Evolutionary conservation across 1,140 invertebrate genomes (phyloP).

Genomic region (Neodiprion virginianus): DNA sequence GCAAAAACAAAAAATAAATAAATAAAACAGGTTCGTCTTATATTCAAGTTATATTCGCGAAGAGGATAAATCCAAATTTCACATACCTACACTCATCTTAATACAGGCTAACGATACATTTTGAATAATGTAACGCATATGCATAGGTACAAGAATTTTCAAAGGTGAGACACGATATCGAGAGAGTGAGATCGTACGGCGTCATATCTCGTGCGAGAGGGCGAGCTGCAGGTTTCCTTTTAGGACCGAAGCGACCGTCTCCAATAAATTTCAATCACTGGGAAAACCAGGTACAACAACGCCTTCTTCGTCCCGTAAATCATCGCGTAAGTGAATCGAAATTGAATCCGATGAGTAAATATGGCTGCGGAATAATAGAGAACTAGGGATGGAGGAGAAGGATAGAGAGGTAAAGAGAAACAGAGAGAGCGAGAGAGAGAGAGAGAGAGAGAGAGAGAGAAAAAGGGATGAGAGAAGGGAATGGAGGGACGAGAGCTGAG

Average conservation of each 20-base stretch:
- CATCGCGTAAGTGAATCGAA: slow-evolving; percentile 59
- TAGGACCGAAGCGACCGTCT: slow-evolving; percentile 39
- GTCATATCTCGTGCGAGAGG: too few relatives aligned
- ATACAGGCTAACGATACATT: not conserved
- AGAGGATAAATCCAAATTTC: not conserved
- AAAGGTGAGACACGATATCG: too few relatives aligned
- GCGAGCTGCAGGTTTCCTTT: slow-evolving; percentile 23
- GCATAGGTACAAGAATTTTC: not conserved
- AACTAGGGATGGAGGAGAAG: not conserved
- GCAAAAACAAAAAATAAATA: not conserved
- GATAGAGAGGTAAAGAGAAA: not conserved
- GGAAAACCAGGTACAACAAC: not conserved
- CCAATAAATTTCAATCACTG: slow-evolving; percentile 57
- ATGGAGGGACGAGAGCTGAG: not conserved
- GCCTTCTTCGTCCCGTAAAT: slow-evolving; percentile 45
- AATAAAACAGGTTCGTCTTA: not conserved
- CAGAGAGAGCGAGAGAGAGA: not conserved
- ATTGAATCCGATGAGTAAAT: slow-evolving; percentile 63
- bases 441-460: slow-evolving; percentile 2
- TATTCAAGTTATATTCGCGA: not conserved
- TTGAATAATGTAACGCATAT: too few relatives aligned
- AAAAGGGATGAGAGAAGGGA: slow-evolving; percentile 7
- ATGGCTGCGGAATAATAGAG: slow-evolving; percentile 40
- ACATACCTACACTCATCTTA: not conserved
- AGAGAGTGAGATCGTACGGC: too few relatives aligned